These are phyloP conservation scores for Sardina pilchardus DNA, from an alignment of 2,113 vertebrate species.

Conservation along the genomic window DNA sequence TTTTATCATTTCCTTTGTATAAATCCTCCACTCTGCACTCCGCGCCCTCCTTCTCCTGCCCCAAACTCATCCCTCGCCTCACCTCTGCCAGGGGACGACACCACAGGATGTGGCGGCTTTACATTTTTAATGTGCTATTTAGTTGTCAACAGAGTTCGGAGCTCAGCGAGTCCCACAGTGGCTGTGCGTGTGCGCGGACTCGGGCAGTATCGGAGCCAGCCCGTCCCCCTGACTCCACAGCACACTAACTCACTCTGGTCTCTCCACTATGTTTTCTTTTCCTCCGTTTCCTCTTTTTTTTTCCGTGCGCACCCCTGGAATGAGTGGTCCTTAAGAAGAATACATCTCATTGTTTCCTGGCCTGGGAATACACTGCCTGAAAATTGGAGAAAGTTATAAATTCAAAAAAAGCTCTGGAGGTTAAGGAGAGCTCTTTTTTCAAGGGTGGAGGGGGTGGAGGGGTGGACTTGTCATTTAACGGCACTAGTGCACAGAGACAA, in stretches of 20 bases:
- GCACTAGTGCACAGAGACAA: slow-evolving; percentile 41
- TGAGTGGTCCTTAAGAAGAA: slow-evolving; percentile 44
- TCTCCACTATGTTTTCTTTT: background rate
- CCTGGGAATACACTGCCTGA: slow-evolving; percentile 61
- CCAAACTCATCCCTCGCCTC: slow-evolving; percentile 40
- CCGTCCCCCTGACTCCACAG: background rate
- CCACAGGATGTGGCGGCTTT: slow-evolving; percentile 64
- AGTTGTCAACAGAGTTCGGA: slow-evolving; percentile 56
- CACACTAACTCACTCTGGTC: background rate
- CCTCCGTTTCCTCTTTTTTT: background rate
- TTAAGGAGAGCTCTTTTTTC: slow-evolving; percentile 28
- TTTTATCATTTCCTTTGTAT: background rate
- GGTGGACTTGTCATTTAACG: slow-evolving; percentile 29
- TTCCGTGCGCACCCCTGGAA: slow-evolving; percentile 22
- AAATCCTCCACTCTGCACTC: slow-evolving; percentile 20
- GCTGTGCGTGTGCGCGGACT: background rate
- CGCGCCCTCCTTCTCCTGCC: slow-evolving; percentile 20
- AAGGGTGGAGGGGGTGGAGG: slow-evolving; percentile 21
- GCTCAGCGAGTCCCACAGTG: slow-evolving; percentile 21
- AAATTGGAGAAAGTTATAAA: slow-evolving; percentile 42
- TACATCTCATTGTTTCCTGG: slow-evolving; percentile 62
- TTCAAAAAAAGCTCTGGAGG: slow-evolving; percentile 33
- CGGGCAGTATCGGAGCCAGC: background rate
- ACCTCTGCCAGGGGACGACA: slow-evolving; percentile 64
- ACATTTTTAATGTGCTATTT: slow-evolving; percentile 57